Base-by-base conservation (phyloP, 2,888 invertebrate species). In the Drosophila vallismaia region DNA sequence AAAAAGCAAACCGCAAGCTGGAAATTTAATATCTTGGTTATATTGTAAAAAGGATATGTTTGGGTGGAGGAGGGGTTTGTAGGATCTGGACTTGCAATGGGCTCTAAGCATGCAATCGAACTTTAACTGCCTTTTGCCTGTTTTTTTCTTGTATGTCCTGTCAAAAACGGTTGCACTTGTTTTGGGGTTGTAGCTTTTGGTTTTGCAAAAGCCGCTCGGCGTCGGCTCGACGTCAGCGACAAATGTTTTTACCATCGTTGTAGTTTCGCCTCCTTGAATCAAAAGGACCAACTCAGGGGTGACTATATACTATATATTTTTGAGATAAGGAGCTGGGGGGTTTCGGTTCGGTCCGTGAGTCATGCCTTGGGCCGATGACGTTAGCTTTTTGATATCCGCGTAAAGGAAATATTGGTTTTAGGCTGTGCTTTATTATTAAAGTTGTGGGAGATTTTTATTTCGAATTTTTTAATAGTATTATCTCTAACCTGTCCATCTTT, bases 191-290 rank as follows among this genome's bases (percentile, higher is more conserved):
- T 40, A 9, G 40, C 42, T 45, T 26, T 49, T 50, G 50, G 50
- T 63, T 67, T 67, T 48, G 49, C 45, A 59, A 55, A 67, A 63
- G 57, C 49, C 36, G n/a, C n/a, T 36, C 33, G 24, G 9, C 45
- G 46, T 26, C 60, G 50, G 67, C 53, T 26, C 60, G 50, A 69
- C 53, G 51, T 44, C 51, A 60, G 53, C 58, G 57, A 62, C 83
- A 79, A 76, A 79, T 86, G 83, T 71, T 82, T 75, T 79, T 75
- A 82, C 82, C 76, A 85, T 72, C 68, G 68, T 71, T 85, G 73
- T 77, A 79, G 83, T 72, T 64, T 12, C 8, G 36, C 62, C 38
- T 42, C 28, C 38, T 46, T 8, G 12, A 24, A 12, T 6, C 29
- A 49, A 31, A 49, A 19, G 14, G 14, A 49, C 14, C 19, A 26